phyloP scores from a whole-genome alignment of 2,888 invertebrate genomes.

The Dioctria rufipes region DNA sequence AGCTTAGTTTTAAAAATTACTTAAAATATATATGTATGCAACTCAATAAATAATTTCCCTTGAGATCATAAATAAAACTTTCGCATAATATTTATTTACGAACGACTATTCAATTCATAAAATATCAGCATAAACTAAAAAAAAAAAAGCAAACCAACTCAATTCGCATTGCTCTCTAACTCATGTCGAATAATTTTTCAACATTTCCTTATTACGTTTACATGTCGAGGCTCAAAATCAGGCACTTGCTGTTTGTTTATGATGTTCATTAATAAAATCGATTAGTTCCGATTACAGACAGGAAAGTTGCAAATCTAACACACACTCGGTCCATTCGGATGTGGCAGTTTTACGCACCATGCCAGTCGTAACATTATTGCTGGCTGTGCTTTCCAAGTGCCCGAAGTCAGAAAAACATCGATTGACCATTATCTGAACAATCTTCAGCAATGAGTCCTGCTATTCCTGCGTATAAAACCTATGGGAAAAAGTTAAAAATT shows the following conservation, averaged over 20 bases:
- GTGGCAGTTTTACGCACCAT: neutral
- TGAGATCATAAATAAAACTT: no score
- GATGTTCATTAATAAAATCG: slow-evolving; percentile 49
- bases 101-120: no score
- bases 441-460: slow-evolving; percentile 36
- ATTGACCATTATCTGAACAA: slow-evolving; percentile 49
- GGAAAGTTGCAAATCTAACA: slow-evolving; percentile 12
- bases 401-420: slow-evolving; percentile 39
- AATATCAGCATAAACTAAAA: no score
- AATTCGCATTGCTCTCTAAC: neutral
- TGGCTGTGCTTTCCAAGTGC: neutral
- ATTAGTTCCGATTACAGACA: slow-evolving; percentile 42
- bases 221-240: slow-evolving; percentile 28
- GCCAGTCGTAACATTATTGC: neutral
- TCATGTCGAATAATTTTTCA: neutral
- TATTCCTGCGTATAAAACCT: slow-evolving; percentile 17
- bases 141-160: no score
- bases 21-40: no score
- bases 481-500: slow-evolving; percentile 39
- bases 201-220: slow-evolving; percentile 46
- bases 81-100: no score
- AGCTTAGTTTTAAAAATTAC: no score
- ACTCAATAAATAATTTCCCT: no score
- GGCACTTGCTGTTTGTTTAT: slow-evolving; percentile 34
- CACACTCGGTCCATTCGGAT: neutral